These are phyloP conservation scores for Pissodes strobi DNA, from an alignment of 1,140 invertebrate species.

Conservation along the genomic window DNA sequence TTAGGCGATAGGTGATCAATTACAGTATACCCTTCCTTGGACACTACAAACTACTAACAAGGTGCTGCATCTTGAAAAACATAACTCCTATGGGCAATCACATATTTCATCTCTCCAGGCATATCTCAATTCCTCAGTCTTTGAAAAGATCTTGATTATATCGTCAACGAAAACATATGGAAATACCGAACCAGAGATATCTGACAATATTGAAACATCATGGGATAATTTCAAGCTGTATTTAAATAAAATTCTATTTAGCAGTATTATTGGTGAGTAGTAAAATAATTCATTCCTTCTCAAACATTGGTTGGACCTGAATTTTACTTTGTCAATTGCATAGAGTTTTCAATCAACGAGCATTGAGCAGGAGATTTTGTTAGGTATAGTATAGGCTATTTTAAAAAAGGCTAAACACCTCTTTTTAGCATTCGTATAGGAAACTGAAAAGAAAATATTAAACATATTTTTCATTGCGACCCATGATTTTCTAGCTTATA, in stretches of 20 bases:
- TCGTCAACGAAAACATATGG: conserved; percentile 37
- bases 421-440: too few species aligned
- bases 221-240: conserved; percentile 46
- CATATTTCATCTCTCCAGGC: conserved; percentile 25
- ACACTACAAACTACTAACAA: conserved; percentile 28
- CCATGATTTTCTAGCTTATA: too few species aligned
- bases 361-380: too few species aligned
- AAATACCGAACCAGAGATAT: conserved; percentile 24
- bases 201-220: conserved; percentile 39
- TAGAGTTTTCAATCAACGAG: too few species aligned
- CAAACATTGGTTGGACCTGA: too few species aligned
- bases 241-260: conserved; percentile 41
- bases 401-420: too few species aligned
- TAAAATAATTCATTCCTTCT: too few species aligned
- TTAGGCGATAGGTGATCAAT: too few species aligned
- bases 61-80: conserved; percentile 37
- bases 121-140: conserved; percentile 11
- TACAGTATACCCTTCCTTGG: conserved; percentile 47
- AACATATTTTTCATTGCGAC: too few species aligned
- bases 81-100: conserved; percentile 43
- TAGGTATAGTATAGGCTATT: too few species aligned
- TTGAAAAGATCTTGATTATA: conserved; percentile 20
- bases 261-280: conserved; percentile 25
- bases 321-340: too few species aligned
- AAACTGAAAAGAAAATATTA: too few species aligned